phyloP scores from a whole-genome alignment of 1,140 invertebrate genomes.

The Mycetomoellerius zeteki region DNA sequence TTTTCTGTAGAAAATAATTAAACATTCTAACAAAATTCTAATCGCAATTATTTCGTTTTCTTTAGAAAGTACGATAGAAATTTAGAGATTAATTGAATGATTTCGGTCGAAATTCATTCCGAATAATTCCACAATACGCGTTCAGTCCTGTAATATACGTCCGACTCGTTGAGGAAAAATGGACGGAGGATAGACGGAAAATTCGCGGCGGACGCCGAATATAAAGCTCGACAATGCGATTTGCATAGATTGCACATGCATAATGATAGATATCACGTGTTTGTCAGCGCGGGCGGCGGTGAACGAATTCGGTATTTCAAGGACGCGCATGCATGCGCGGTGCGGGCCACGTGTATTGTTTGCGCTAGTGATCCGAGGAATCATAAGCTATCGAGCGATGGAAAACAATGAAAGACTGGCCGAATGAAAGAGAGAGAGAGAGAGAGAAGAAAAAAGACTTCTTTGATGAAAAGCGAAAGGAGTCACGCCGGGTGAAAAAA shows the following conservation, averaged over 20 bases:
- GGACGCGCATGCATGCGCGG: slow-evolving; percentile 53
- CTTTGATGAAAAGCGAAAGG: background rate
- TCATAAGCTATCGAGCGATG: background rate
- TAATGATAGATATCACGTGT: slow-evolving; percentile 64
- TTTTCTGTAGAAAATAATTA: too few species aligned
- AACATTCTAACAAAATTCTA: too few species aligned
- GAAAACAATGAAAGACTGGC: background rate
- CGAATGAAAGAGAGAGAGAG: background rate
- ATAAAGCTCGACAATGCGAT: slow-evolving; percentile 47
- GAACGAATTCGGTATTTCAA: slow-evolving; percentile 76
- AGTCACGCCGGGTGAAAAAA: background rate
- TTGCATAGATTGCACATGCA: slow-evolving; percentile 69
- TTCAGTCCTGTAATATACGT: too few species aligned
- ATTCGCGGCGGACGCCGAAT: background rate
- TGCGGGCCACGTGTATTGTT: slow-evolving; percentile 29
- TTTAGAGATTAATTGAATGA: too few species aligned
- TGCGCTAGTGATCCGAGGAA: background rate
- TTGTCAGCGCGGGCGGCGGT: slow-evolving; percentile 5
- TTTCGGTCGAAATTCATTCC: too few species aligned
- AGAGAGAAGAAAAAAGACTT: background rate
- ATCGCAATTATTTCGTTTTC: too few species aligned
- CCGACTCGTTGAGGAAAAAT: background rate
- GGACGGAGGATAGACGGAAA: background rate
- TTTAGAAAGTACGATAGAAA: too few species aligned
- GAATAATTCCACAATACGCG: too few species aligned